Percentiles rank a stretch among this genome's conserved stretches.
Evolutionary conservation across 2,797 vertebrate species (phyloP).

Genomic region (Gymnothorax javanicus): DNA sequence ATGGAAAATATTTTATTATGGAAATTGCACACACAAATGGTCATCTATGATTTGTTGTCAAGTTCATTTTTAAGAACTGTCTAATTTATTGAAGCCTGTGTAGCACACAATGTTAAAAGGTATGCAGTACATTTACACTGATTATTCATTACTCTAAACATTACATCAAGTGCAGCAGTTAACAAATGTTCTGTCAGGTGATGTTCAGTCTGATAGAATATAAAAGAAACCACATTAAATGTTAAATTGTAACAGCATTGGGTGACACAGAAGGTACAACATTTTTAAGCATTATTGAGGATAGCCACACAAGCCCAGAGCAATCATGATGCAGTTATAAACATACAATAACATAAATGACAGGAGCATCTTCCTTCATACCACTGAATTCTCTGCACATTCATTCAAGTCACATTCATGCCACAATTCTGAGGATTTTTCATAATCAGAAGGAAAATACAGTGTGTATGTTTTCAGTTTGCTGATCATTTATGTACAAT

Average conservation of each 20-base stretch:
- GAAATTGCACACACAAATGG: background rate
- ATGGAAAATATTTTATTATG: background rate
- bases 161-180: background rate
- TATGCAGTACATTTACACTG: background rate
- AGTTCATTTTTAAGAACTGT: background rate
- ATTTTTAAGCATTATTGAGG: slow-evolving; percentile 3
- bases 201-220: background rate
- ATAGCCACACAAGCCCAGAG: background rate
- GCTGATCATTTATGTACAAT: background rate
- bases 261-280: background rate
- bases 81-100: background rate
- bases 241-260: background rate
- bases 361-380: background rate
- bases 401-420: background rate
- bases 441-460: background rate
- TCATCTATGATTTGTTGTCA: background rate
- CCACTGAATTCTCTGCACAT: too few species aligned
- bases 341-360: background rate
- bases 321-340: background rate
- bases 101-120: background rate
- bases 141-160: background rate
- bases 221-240: background rate
- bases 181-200: background rate
- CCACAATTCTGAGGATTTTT: background rate
- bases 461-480: background rate